Evolutionary conservation across 1,140 invertebrate genomes (phyloP).

Genomic region (Luehdorfia chinensis): DNA sequence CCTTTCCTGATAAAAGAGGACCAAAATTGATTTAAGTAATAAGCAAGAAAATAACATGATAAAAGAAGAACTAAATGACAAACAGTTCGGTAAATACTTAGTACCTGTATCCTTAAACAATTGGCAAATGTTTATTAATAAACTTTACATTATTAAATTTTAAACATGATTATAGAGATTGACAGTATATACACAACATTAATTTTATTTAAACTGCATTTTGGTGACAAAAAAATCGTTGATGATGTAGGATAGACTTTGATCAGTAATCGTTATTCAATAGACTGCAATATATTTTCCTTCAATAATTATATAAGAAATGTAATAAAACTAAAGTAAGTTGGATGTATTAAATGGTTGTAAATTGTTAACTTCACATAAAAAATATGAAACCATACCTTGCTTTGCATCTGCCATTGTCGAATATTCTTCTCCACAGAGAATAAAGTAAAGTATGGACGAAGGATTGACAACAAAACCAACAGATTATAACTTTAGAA

Average conservation of each 20-base stretch:
- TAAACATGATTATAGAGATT: too few species aligned
- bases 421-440: constrained; percentile 29
- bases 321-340: neutral
- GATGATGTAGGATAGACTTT: constrained; percentile 5
- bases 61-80: neutral
- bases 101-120: too few species aligned
- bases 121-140: too few species aligned
- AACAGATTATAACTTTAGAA: too few species aligned
- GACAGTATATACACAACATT: too few species aligned
- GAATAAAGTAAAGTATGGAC: neutral
- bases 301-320: constrained; percentile 14
- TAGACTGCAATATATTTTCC: neutral
- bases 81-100: neutral
- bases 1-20: constrained; percentile 38
- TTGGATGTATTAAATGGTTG: neutral
- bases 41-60: neutral
- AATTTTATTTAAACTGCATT: too few species aligned
- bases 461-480: neutral
- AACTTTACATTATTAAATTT: too few species aligned
- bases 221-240: constrained; percentile 2
- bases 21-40: constrained; percentile 8
- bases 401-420: constrained; percentile 72
- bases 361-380: constrained; percentile 17
- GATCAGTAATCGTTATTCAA: neutral
- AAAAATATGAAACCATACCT: constrained; percentile 44